A percentile compares a stretch with the other conserved stretches of the same genome.
These are phyloP conservation scores for Aleiodes sp. DNA, from an alignment of 1,140 invertebrate species.

Conservation along the genomic window DNA sequence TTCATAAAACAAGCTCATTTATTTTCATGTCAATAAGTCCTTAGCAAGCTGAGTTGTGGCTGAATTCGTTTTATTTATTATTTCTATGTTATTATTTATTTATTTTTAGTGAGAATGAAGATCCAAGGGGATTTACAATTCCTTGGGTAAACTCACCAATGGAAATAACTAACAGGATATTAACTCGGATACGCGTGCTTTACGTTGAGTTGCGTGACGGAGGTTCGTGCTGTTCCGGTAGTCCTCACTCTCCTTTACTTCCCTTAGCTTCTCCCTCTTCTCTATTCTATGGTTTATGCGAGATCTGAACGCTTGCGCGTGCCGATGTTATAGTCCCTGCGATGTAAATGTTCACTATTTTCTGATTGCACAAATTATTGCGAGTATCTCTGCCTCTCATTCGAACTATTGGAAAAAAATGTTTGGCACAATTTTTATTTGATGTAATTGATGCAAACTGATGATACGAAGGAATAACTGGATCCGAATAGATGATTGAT, in stretches of 20 bases:
- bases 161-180: too few relatives aligned
- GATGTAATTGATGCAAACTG: not conserved
- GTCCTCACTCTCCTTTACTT: not conserved
- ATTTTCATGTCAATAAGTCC: not conserved
- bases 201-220: constrained; percentile 47
- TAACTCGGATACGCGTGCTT: constrained; percentile 41
- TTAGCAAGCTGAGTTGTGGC: too few relatives aligned
- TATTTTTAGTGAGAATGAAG: too few relatives aligned
- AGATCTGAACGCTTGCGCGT: constrained; percentile 17
- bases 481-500: too few relatives aligned
- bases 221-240: constrained; percentile 47
- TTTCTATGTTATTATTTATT: too few relatives aligned
- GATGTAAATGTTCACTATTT: constrained; percentile 47
- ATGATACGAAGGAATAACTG: too few relatives aligned
- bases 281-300: not conserved
- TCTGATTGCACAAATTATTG: not conserved
- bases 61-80: not conserved
- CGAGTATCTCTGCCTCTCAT: not conserved
- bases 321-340: constrained; percentile 30
- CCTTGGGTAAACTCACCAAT: too few relatives aligned
- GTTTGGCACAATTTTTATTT: not conserved
- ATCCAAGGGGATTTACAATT: too few relatives aligned
- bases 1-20: not conserved
- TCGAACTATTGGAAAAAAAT: not conserved
- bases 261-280: constrained; percentile 22